Percentiles rank a stretch among this genome's conserved stretches.
Conservation (phyloP, 2,888 invertebrate species). For the Drosophila cognata region DNA sequence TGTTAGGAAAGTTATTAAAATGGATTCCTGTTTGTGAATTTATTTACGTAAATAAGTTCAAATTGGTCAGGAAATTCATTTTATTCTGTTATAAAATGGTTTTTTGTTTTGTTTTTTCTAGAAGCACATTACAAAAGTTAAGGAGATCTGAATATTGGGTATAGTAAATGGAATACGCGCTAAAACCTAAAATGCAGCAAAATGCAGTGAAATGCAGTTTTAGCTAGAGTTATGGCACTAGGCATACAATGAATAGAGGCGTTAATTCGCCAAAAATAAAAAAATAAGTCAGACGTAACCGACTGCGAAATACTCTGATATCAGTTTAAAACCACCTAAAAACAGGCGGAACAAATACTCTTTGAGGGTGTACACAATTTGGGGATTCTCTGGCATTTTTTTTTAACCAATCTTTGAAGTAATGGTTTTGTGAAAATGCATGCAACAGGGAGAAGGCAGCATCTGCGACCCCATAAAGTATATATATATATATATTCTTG, state of each 20-base stretch:
- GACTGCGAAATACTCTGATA: not conserved
- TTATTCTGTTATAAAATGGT: not conserved
- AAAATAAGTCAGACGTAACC: not conserved
- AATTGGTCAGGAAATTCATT: not conserved
- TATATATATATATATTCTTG: not conserved
- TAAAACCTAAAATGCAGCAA: not conserved
- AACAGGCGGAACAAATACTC: not conserved
- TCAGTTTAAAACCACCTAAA: not conserved
- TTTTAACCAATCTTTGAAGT: not conserved
- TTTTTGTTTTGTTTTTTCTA: not conserved
- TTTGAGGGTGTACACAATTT: not conserved
- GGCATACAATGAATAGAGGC: not conserved
- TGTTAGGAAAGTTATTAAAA: not conserved
- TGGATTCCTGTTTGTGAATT: not conserved
- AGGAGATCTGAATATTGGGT: not conserved
- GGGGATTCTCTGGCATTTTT: not conserved
- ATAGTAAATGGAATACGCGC: not conserved
- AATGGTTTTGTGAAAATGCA: not conserved
- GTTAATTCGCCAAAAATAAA: not conserved
- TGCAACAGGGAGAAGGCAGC: not conserved
- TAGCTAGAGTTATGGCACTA: not conserved
- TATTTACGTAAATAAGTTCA: not conserved
- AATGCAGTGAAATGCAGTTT: constrained; percentile 2
- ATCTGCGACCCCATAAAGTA: not conserved
- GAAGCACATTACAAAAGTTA: not conserved